Evolutionary conservation across 2,113 vertebrate species (phyloP).

Genomic region (Entomyzon cyanotis): DNA sequence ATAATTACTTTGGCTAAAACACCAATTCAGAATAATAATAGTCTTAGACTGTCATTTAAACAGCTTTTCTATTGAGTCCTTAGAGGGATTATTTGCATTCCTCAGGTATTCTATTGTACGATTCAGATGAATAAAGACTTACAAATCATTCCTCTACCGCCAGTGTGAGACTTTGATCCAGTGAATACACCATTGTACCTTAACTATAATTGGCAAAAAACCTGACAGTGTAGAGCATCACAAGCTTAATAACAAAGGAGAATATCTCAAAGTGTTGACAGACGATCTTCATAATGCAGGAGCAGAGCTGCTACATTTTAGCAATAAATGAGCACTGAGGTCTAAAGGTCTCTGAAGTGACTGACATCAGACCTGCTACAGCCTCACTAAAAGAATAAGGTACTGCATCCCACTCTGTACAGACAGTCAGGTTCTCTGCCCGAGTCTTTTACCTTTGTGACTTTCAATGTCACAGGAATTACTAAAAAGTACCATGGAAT

Average conservation of each 20-base stretch:
- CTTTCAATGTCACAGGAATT: slow-evolving; percentile 72
- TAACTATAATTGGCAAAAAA: slow-evolving; percentile 99
- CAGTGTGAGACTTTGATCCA: slow-evolving; percentile 97
- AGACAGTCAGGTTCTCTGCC: slow-evolving; percentile 72
- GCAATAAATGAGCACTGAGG: slow-evolving; percentile 94
- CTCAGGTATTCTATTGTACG: slow-evolving; percentile 95
- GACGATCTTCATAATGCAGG: slow-evolving; percentile 99
- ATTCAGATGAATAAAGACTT: slow-evolving; percentile 98
- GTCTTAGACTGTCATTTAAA: slow-evolving; percentile 87
- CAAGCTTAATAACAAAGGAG: slow-evolving; percentile 97
- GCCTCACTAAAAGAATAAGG: slow-evolving; percentile 82
- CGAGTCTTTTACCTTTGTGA: slow-evolving; percentile 71
- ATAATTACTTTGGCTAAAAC: slow-evolving; percentile 84
- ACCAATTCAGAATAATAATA: slow-evolving; percentile 92
- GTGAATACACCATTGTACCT: slow-evolving; percentile 99
- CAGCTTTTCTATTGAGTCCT: slow-evolving; percentile 85
- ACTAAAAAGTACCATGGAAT: slow-evolving; percentile 47
- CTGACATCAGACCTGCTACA: slow-evolving; percentile 93
- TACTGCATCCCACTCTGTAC: slow-evolving; percentile 77
- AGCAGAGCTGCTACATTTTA: slow-evolving; percentile 87
- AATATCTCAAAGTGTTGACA: slow-evolving; percentile 94
- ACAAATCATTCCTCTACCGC: slow-evolving; percentile 97
- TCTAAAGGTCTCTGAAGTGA: slow-evolving; percentile 95
- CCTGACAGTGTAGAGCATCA: slow-evolving; percentile 97
- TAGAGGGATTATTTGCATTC: slow-evolving; percentile 97